phyloP scores from a whole-genome alignment of 2,888 invertebrate genomes.

The Rhamnusium bicolor region DNA sequence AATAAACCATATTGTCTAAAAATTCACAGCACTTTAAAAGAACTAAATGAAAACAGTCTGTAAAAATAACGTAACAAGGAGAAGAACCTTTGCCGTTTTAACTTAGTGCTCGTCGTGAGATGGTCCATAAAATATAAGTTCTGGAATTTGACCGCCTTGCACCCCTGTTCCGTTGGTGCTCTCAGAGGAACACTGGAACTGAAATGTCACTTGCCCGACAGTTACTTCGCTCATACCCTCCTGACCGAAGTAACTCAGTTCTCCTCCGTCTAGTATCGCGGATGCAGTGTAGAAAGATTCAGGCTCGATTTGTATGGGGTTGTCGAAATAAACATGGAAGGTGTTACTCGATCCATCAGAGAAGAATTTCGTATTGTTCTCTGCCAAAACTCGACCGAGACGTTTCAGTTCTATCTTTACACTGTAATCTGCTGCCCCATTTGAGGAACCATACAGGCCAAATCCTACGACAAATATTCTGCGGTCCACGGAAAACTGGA shows the following conservation, averaged over 20 bases:
- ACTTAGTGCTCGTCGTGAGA: constrained; percentile 72
- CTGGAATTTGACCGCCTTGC: constrained; percentile 97
- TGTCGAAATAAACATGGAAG: constrained; percentile 90
- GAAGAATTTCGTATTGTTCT: constrained; percentile 94
- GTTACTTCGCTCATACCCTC: constrained; percentile 96
- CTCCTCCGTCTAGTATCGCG: constrained; percentile 94
- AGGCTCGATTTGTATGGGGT: constrained; percentile 90
- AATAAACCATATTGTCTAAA: constrained; percentile 43
- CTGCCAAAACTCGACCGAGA: constrained; percentile 89
- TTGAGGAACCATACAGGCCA: constrained; percentile 96
- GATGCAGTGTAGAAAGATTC: constrained; percentile 96
- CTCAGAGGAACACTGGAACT: constrained; percentile 97
- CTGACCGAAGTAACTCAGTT: constrained; percentile 97
- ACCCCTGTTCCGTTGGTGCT: constrained; percentile 98
- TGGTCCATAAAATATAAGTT: constrained; percentile 95
- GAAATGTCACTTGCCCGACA: constrained; percentile 94
- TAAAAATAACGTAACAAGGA: constrained; percentile 32
- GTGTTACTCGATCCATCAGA: constrained; percentile 97
- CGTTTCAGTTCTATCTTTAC: constrained; percentile 95
- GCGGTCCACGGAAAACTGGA: constrained; percentile 96
- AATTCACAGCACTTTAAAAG: constrained; percentile 60
- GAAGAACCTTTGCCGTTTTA: constrained; percentile 8
- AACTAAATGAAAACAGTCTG: constrained; percentile 40
- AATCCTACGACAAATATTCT: constrained; percentile 97
- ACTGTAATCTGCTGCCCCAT: constrained; percentile 95